Evolutionary conservation across 2,113 vertebrate species (phyloP), one percentile per base, ranked within the genome.

Genomic region (Urocynchramus pylzowi): DNA sequence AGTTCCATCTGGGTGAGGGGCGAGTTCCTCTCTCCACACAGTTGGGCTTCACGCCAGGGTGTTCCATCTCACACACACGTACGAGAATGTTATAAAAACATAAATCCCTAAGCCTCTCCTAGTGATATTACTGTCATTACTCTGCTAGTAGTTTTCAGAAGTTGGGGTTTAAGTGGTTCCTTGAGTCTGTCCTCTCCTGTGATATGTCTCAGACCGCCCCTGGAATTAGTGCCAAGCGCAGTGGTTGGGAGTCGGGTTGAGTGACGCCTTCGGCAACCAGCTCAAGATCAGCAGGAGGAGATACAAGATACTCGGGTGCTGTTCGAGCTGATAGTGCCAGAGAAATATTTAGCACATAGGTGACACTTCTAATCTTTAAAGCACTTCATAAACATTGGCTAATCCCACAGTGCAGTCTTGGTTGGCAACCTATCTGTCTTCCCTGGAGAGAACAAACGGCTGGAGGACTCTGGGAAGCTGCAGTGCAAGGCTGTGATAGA

Each of bases 311-410:
- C 87, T 78, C 6, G 14, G 60, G 57, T 73, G 95, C 95, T 79
- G 44, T 54, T 93, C 9, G 13, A 13, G 90, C 95, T 82, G 95
- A 87, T 93, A 94, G 93, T 45, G 90, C 89, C 60, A 33, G 87
- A 27, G 89, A 84, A 89, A 67, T 94, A 95, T 95, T 94, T 93
- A 95, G 96, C 95, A 75, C 93, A 50, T 81, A 93, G 93, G 96
- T 93, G 96, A 93, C 93, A 84, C 77, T 89, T 89, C 70, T 91
- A 81, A 87, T 96, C 93, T 93, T 84, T 91, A 84, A 94, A 95
- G 93, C 84, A 42, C 95, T 95, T 84, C 89, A 73, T 84, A 94
- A 97, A 93, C 92, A 84, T 94, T 35, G 89, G 84, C 89, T 95
- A 89, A 96, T 95, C 93, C 95, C 84, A 7, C 47, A 6, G 87